These are phyloP conservation scores for Neoarius graeffei DNA, from an alignment of 2,113 vertebrate genomes.

Conservation along the genomic window DNA sequence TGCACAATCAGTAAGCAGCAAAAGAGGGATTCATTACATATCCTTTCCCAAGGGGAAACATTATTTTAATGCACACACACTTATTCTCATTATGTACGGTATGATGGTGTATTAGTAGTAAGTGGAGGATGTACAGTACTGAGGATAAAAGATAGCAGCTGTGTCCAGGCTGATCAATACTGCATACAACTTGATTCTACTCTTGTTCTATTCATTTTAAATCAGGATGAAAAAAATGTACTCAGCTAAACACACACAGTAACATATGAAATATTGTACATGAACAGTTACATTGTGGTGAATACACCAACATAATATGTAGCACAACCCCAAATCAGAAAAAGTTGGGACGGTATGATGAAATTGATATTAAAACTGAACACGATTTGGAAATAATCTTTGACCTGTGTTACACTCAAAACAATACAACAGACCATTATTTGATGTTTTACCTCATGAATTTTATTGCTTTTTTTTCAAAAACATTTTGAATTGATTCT, in stretches of 20 bases:
- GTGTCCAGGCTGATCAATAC: slow-evolving; percentile 41
- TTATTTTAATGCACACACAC: background rate
- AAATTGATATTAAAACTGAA: no score
- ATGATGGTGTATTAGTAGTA: slow-evolving; percentile 42
- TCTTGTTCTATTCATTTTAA: background rate
- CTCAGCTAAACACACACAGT: background rate
- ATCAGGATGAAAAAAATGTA: background rate
- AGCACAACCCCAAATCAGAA: no score
- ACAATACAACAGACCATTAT: no score
- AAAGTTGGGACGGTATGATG: no score
- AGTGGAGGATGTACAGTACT: background rate
- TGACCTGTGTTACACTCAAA: no score
- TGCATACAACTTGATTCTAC: background rate
- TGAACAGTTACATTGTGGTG: no score
- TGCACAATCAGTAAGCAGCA: background rate
- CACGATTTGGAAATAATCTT: no score
- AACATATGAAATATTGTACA: no score
- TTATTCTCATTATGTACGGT: slow-evolving; percentile 52
- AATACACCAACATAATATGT: background rate
- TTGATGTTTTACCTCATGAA: no score
- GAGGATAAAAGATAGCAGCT: slow-evolving; percentile 21
- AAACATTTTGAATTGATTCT: no score
- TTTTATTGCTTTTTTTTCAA: no score
- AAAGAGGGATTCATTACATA: slow-evolving; percentile 4
- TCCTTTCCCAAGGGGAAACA: slow-evolving; percentile 45